Percentiles rank a stretch among this genome's conserved stretches.
Conservation (phyloP, 2,113 vertebrate species). For the Eurystomus gularis region DNA sequence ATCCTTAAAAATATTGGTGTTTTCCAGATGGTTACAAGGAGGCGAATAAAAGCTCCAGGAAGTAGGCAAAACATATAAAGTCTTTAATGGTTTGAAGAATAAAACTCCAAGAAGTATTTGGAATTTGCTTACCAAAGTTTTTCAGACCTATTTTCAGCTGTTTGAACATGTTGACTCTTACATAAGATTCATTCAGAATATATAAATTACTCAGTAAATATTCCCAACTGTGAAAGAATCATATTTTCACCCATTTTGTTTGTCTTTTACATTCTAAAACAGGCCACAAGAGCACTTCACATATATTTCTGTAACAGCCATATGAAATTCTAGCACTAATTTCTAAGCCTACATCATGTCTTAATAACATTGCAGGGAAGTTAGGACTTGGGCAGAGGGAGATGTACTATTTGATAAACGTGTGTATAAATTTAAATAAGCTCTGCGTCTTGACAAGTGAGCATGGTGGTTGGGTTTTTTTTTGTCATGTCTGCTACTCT, state of each 20-base stretch:
- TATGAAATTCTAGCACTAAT: background rate
- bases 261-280: constrained; percentile 52
- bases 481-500: background rate
- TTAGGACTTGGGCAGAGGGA: background rate
- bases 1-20: background rate
- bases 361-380: background rate
- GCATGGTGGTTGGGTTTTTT: background rate
- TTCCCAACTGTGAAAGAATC: constrained; percentile 51
- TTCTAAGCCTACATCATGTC: background rate
- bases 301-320: background rate
- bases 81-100: constrained; percentile 12
- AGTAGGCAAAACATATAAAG: background rate
- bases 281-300: background rate
- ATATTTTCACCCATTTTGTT: constrained; percentile 59
- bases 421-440: background rate
- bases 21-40: background rate
- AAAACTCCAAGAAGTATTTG: background rate
- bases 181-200: constrained; percentile 65
- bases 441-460: background rate
- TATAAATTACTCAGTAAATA: constrained; percentile 68
- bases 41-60: background rate
- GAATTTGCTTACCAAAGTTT: constrained; percentile 33
- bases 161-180: constrained; percentile 72
- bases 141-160: constrained; percentile 64
- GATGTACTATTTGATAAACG: background rate